A percentile compares a stretch with the other conserved stretches of the same genome.
Evolutionary conservation across 2,888 invertebrate species (phyloP).

Genomic region (Dicyrtomina minuta): DNA sequence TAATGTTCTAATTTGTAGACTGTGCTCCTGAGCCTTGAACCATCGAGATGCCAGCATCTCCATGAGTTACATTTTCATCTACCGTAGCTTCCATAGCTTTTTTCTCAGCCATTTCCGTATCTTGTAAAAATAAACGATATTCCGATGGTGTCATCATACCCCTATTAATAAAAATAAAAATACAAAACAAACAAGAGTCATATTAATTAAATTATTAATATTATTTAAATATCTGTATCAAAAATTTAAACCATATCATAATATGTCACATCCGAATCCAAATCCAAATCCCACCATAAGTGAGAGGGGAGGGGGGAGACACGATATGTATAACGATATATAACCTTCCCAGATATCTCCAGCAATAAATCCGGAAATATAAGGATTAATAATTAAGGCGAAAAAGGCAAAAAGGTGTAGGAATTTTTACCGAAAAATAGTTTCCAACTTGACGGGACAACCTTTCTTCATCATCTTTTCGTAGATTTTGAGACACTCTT

Average conservation of each 20-base stretch:
- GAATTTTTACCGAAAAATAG: constrained; percentile 48
- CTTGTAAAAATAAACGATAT: constrained; percentile 47
- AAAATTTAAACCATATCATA: neutral
- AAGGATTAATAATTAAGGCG: too few relatives aligned
- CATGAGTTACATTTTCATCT: constrained; percentile 2
- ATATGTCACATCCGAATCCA: too few relatives aligned
- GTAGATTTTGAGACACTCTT: constrained; percentile 50
- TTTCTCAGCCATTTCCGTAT: constrained; percentile 39
- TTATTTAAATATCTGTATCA: neutral
- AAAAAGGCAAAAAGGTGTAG: too few relatives aligned
- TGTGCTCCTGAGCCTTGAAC: neutral
- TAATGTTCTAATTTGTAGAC: neutral
- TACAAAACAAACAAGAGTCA: too few relatives aligned
- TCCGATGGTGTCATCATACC: constrained; percentile 52
- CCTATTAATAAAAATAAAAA: constrained; percentile 26
- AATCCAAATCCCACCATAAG: too few relatives aligned
- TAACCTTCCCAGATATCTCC: too few relatives aligned
- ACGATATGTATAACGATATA: too few relatives aligned
- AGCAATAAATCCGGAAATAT: too few relatives aligned
- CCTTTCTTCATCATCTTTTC: constrained; percentile 51
- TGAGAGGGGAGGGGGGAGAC: too few relatives aligned
- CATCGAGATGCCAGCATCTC: constrained; percentile 26
- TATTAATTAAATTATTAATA: neutral
- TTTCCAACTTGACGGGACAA: constrained; percentile 48
- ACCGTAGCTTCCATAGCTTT: neutral